Base-by-base conservation (phyloP, 2,113 vertebrate species). In the Glaucomys volans region DNA sequence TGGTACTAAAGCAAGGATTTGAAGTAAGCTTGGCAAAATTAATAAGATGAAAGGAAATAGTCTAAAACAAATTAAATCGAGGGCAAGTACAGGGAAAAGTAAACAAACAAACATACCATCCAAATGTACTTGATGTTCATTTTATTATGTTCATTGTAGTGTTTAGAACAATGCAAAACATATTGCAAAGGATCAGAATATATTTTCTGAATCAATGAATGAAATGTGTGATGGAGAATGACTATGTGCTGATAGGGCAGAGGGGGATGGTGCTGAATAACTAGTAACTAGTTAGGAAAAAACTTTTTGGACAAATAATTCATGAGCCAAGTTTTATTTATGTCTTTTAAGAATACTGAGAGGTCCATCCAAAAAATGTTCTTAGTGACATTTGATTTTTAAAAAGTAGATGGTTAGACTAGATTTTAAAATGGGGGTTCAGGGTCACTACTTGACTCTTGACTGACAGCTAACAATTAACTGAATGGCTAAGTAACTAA, bases 401-500 rank as follows among this genome's bases (percentile, higher is more conserved):
- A 50, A 82, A 40, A 67, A 84, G 17, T 77, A 12, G 11, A 62
- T 84, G 47, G 50, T 90, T 50, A 86, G 47, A 74, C 32, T 84
- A 95, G n/a, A 62, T 88, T 24, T 52, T 82, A 85, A 94, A 95
- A 85, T 86, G 14, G 89, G 74, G 59, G 2, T 88, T 93, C 20
- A 54, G 54, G n/a, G 32, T 75, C 64, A 64, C 30, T 37, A 72
- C 9, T 67, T 82, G 62, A 76, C 72, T 71, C 8, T 52, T 79
- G 35, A 84, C 26, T 92, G 20, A 30, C 18, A 90, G 18, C 52
- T 64, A 8, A 59, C 35, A 77, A 10, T 81, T 85, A 66, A 50
- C 54, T 95, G 22, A 37, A 32, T 90, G 12, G 4, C n/a, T 54
- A 37, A 12, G 62, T 42, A 75, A n/a, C 80, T 80, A 4, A 18